Percentiles rank a stretch among this genome's conserved stretches.
phyloP scores from a whole-genome alignment of 2,797 vertebrate genomes.

The Brotogeris chrysoptera region DNA sequence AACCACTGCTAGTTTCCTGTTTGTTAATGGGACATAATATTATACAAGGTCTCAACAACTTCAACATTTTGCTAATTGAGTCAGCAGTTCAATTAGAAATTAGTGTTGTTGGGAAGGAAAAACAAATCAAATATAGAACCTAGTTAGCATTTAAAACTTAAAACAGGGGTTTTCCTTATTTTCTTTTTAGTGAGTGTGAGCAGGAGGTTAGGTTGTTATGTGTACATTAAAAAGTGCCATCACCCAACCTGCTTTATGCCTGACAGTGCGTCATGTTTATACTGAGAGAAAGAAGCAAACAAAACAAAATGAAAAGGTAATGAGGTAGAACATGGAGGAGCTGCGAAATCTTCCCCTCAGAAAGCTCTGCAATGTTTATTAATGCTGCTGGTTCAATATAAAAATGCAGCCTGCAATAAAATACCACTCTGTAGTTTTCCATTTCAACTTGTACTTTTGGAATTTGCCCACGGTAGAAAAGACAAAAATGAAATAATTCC shows the following conservation, averaged over 20 bases:
- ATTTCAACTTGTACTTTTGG: not conserved
- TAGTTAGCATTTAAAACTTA: slow-evolving; percentile 32
- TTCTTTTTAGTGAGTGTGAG: not conserved
- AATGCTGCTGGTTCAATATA: not conserved
- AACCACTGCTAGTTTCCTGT: not conserved
- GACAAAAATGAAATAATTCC: not conserved
- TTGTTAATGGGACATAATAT: slow-evolving; percentile 32
- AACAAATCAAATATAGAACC: slow-evolving; percentile 37
- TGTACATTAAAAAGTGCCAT: slow-evolving; percentile 50
- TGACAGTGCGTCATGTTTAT: slow-evolving; percentile 14
- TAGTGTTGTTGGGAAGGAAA: slow-evolving; percentile 11
- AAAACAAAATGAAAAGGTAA: slow-evolving; percentile 34
- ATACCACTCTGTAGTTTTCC: not conserved
- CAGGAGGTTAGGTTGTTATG: slow-evolving; percentile 39
- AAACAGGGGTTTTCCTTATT: slow-evolving; percentile 9
- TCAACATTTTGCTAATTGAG: slow-evolving; percentile 45
- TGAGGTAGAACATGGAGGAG: slow-evolving; percentile 23
- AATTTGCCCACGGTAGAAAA: not conserved
- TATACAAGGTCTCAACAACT: slow-evolving; percentile 2
- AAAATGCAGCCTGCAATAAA: not conserved
- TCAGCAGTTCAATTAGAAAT: slow-evolving; percentile 38
- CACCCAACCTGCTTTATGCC: not conserved
- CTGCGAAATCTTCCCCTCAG: not conserved
- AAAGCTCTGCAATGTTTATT: slow-evolving; percentile 28
- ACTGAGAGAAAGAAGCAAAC: slow-evolving; percentile 9